A percentile compares a stretch with the other conserved stretches of the same genome.
Evolutionary conservation across 2,113 vertebrate species (phyloP).

Genomic region (Peromyscus leucopus): DNA sequence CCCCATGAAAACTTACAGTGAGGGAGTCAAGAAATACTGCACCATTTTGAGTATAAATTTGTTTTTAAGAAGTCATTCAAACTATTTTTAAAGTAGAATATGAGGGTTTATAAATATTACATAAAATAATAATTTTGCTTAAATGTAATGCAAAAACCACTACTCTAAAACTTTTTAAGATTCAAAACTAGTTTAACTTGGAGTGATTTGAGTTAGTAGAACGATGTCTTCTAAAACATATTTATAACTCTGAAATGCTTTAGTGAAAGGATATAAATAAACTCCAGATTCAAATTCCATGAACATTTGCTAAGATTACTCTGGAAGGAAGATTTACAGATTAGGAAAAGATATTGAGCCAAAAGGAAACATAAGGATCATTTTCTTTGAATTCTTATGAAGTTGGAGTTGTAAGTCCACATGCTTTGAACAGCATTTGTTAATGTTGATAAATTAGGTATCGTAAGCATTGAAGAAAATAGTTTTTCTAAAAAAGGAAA

Average conservation of each 20-base stretch:
- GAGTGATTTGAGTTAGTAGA: neutral
- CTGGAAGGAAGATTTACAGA: neutral
- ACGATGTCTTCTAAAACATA: neutral
- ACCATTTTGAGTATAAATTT: neutral
- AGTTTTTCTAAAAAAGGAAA: neutral
- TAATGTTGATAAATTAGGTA: neutral
- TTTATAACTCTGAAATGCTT: slow-evolving; percentile 3
- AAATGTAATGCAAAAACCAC: neutral
- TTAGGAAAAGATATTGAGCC: neutral
- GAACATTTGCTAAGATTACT: slow-evolving; percentile 23
- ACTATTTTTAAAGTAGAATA: neutral
- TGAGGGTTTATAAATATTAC: neutral
- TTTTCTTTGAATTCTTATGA: neutral
- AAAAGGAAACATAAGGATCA: neutral
- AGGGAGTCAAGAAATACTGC: neutral
- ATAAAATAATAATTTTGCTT: neutral
- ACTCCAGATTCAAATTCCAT: neutral
- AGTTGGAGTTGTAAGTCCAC: neutral
- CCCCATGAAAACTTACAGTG: neutral
- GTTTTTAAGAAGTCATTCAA: neutral
- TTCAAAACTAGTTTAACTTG: neutral
- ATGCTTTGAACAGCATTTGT: neutral
- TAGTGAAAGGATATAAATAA: neutral
- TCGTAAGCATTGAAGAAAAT: neutral
- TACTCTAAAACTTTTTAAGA: neutral